A percentile compares a stretch with the other conserved stretches of the same genome.
phyloP scores from a whole-genome alignment of 2,888 invertebrate species.

The Arge pagana region DNA sequence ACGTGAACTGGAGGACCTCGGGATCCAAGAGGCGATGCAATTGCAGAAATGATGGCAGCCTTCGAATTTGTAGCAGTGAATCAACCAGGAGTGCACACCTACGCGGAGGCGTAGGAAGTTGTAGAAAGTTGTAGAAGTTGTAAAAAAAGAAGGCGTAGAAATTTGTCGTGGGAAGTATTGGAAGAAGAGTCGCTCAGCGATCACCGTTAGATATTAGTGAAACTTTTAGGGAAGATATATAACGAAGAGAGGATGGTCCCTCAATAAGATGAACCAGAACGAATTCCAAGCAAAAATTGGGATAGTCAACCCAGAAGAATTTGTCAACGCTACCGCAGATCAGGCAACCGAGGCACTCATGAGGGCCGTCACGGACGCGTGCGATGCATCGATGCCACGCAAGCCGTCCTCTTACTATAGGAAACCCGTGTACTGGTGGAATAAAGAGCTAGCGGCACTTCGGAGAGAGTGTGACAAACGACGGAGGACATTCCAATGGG shows the following conservation, averaged over 20 bases:
- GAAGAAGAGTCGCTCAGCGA: conserved; percentile 1
- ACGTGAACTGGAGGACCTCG: no score
- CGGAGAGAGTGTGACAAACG: not conserved
- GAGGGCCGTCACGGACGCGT: not conserved
- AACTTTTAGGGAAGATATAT: not conserved
- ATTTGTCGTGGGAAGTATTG: no score
- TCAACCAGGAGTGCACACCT: no score
- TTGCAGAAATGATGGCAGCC: no score
- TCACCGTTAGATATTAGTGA: not conserved
- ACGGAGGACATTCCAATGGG: not conserved
- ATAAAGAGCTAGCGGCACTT: not conserved
- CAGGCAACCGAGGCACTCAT: not conserved
- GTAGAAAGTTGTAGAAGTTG: no score
- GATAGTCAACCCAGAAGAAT: not conserved
- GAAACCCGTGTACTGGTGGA: conserved; percentile 2
- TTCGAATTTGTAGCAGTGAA: no score
- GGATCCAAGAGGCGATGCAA: no score
- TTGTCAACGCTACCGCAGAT: not conserved
- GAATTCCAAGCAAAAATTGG: not conserved
- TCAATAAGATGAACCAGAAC: not conserved
- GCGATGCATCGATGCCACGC: not conserved
- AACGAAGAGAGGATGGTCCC: not conserved
- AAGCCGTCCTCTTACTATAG: no score
- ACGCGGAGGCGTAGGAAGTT: no score
- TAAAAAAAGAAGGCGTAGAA: no score